Percentiles rank a stretch among this genome's conserved stretches.
phyloP scores from a whole-genome alignment of 2,113 vertebrate genomes.

The Ceyx melanurus region DNA sequence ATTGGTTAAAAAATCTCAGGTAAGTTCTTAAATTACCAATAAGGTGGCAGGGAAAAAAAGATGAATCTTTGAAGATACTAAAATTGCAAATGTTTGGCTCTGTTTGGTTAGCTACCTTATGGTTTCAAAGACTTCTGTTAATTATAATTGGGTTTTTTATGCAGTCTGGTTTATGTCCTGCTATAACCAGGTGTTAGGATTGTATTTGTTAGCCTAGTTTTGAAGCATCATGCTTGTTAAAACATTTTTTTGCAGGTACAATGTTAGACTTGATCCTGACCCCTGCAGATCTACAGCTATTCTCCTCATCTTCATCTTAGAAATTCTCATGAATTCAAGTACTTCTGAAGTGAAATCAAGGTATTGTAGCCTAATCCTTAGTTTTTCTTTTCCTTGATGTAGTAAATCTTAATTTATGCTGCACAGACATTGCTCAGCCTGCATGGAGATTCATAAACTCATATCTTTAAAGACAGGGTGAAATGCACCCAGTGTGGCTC shows the following conservation, averaged over 20 bases:
- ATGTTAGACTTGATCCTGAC: slow-evolving; percentile 86
- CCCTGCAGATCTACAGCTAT: slow-evolving; percentile 85
- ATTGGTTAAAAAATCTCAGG: slow-evolving; percentile 94
- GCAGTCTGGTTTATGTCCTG: background rate
- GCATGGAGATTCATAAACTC: background rate
- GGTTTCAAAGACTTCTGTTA: background rate
- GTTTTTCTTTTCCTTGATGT: background rate
- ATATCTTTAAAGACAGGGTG: background rate
- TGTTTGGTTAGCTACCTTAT: background rate
- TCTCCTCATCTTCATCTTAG: slow-evolving; percentile 78
- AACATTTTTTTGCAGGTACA: slow-evolving; percentile 78
- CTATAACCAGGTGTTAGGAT: background rate
- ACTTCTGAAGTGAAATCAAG: slow-evolving; percentile 81
- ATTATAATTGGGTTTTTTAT: background rate
- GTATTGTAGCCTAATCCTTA: slow-evolving; percentile 52
- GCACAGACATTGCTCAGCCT: background rate
- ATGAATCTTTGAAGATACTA: background rate
- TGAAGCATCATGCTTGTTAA: background rate
- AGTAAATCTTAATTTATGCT: background rate
- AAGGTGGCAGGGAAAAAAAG: background rate
- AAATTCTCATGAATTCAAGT: slow-evolving; percentile 87
- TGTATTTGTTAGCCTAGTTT: background rate
- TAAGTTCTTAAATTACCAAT: slow-evolving; percentile 49
- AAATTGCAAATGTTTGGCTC: background rate
- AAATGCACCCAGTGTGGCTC: background rate